Conservation (phyloP, 2,797 vertebrate genomes). For the Tokudaia tokunoshimensis region DNA sequence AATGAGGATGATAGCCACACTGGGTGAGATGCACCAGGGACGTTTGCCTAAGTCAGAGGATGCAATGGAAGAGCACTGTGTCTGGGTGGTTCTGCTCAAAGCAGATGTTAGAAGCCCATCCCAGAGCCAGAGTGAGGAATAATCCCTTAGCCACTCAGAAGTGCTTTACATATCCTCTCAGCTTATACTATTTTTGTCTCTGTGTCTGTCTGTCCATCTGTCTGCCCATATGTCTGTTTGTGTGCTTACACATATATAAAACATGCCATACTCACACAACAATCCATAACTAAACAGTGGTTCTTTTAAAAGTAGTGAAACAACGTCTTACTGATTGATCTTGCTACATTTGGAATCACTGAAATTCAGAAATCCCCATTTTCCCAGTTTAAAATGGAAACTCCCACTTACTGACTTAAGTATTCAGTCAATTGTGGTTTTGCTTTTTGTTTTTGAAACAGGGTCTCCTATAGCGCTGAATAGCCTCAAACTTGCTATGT, state of each 20-base stretch:
- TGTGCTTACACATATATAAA: rapidly evolving
- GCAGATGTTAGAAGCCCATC: rapidly evolving
- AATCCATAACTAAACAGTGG: background rate
- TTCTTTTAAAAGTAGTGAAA: background rate
- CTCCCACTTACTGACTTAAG: background rate
- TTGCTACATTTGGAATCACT: rapidly evolving
- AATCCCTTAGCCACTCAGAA: rapidly evolving
- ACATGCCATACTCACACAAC: background rate
- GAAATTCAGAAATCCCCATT: background rate
- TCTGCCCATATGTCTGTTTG: rapidly evolving
- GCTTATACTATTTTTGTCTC: background rate
- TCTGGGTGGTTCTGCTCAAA: background rate
- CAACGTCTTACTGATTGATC: background rate
- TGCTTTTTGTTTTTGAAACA: background rate
- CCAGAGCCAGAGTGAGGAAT: rapidly evolving
- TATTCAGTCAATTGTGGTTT: background rate
- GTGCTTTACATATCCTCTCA: rapidly evolving
- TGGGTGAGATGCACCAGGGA: background rate
- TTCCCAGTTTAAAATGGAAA: background rate
- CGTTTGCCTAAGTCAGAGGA: slow-evolving; percentile 12
- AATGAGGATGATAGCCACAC: background rate
- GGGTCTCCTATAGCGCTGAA: background rate
- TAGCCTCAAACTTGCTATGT: background rate
- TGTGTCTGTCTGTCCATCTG: rapidly evolving
- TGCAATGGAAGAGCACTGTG: rapidly evolving